Percentiles rank a stretch among this genome's conserved stretches.
phyloP scores from a whole-genome alignment of 2,113 vertebrate species.

The Phylloscopus trochilus region DNA sequence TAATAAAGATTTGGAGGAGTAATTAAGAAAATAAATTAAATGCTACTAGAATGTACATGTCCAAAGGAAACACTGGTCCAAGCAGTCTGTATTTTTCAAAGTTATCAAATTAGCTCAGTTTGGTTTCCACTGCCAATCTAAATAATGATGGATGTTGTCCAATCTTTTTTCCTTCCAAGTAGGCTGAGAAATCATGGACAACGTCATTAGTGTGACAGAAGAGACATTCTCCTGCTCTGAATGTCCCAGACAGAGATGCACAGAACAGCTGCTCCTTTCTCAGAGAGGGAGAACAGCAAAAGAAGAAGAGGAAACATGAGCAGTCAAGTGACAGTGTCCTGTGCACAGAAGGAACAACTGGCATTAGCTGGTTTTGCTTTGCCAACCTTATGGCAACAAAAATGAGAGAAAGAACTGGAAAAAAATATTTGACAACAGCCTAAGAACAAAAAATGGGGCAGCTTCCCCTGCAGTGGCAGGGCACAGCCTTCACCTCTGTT shows the following conservation, averaged over 20 bases:
- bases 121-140: not conserved
- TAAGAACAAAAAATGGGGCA: not conserved
- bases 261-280: not conserved
- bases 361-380: not conserved
- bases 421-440: not conserved
- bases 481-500: not conserved
- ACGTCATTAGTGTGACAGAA: not conserved
- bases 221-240: not conserved
- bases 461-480: not conserved
- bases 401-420: not conserved
- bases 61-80: not conserved
- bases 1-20: not conserved
- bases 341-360: rapidly evolving
- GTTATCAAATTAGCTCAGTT: not conserved
- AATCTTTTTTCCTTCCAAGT: not conserved
- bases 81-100: not conserved
- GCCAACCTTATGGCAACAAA: not conserved
- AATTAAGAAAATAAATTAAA: conserved; percentile 24
- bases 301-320: not conserved
- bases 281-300: not conserved
- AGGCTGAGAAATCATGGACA: not conserved
- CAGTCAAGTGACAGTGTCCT: rapidly evolving
- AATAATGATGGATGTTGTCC: not conserved
- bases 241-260: not conserved
- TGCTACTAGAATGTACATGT: not conserved